Base-by-base conservation (phyloP, 2,113 vertebrate genomes). In the Lepus timidus region DNA sequence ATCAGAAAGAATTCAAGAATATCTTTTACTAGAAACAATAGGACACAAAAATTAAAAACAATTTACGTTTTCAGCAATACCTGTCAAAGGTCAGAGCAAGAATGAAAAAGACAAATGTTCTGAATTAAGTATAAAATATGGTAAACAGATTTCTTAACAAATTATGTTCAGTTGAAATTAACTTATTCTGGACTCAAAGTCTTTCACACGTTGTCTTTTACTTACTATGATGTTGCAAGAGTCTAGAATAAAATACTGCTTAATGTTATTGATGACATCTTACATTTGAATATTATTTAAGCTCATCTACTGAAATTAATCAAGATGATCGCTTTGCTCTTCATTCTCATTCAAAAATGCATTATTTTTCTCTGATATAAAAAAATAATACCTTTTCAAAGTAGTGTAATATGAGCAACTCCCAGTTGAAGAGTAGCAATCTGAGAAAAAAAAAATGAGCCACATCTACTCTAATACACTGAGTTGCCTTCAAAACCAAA, bases 311-410 rank as follows among this genome's bases (percentile, higher is more conserved):
- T 70, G 39, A 95, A 96, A 85, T 4, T 64, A 44, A 58, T 83
- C 61, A 95, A 91, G 22, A 49, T 1, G n/a, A 88, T 80, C 52
- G 44, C 22, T 90, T 88, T 88, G 36, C 33, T 83, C 39, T 25
- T 78, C 19, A 76, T 36, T 89, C 49, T 89, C 29, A 94, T 36
- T 91, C 44, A 75, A 10, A 39, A 55, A 81, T 36, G 12, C 31
- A 90, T 74, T 93, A 88, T 87, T 93, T 90, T 79, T 75, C 79
- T 20, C 31, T 94, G 11, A 70, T 25, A 62, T 76, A 65, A 88
- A 94, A 94, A 96, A 92, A 73, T 27, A 92, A 71, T 31, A 1
- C n/a, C 39, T 31, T 52, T 36, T 78, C 61, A 9, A 36, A n/a
- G 14, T 29, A 90, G 27, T 27, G 51, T 67, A 27, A n/a, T 55